Evolutionary conservation across 2,797 vertebrate species (phyloP).

Genomic region (Thripadectes ignobilis): DNA sequence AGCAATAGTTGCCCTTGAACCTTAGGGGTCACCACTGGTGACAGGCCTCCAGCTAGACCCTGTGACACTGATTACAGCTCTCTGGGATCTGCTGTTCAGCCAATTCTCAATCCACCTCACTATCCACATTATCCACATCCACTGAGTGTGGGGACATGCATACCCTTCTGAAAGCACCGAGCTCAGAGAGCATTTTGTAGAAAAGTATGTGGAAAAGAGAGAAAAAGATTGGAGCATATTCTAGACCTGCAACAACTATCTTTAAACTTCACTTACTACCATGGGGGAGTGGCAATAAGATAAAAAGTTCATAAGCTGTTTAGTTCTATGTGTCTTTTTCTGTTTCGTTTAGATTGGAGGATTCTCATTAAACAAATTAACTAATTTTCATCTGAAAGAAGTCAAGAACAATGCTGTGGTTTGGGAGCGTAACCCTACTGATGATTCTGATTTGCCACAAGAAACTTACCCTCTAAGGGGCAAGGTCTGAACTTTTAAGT

Average conservation of each 20-base stretch:
- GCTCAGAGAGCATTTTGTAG: background rate
- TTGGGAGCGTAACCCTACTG: conserved; percentile 80
- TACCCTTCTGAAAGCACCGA: background rate
- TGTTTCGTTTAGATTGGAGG: conserved; percentile 77
- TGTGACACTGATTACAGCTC: background rate
- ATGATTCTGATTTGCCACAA: conserved; percentile 67
- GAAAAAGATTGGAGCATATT: background rate
- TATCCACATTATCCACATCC: background rate
- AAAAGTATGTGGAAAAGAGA: background rate
- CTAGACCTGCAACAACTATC: background rate
- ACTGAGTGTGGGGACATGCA: background rate
- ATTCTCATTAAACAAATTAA: conserved; percentile 85
- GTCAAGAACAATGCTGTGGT: conserved; percentile 78
- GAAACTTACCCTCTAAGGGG: conserved; percentile 73
- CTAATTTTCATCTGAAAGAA: conserved; percentile 82
- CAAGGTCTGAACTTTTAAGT: conserved; percentile 78
- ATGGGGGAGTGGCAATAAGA: background rate
- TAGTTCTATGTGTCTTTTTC: background rate
- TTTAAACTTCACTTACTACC: background rate
- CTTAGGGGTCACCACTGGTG: no score
- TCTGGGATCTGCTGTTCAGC: background rate
- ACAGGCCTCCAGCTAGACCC: background rate
- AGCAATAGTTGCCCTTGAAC: background rate
- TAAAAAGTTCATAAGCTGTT: background rate
- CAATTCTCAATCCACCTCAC: background rate